Evolutionary conservation across 2,888 invertebrate species (phyloP).

Genomic region (Hecatera dysodea): DNA sequence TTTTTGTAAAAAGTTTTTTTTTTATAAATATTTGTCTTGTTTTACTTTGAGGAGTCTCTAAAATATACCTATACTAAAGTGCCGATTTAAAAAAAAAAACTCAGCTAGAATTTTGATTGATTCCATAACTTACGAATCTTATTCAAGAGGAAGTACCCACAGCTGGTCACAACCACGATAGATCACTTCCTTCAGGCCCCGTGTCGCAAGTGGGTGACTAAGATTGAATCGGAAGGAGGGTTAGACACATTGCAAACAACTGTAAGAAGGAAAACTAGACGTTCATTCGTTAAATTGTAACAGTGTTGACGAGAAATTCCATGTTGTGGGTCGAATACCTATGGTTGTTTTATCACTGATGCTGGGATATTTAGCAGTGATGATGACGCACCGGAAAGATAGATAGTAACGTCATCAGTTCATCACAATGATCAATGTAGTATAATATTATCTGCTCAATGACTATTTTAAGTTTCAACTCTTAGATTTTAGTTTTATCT

Average conservation of each 20-base stretch:
- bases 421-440: too few relatives aligned
- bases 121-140: neutral
- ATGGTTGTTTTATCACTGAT: too few relatives aligned
- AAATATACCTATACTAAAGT: too few relatives aligned
- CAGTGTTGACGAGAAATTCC: neutral
- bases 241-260: neutral
- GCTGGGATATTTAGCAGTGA: neutral
- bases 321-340: neutral
- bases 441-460: too few relatives aligned
- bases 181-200: slow-evolving; percentile 26
- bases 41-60: too few relatives aligned
- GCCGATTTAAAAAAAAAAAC: neutral
- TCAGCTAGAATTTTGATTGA: neutral
- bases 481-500: neutral
- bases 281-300: neutral
- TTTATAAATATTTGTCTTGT: too few relatives aligned
- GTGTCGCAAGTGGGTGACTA: slow-evolving; percentile 21
- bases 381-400: neutral
- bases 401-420: neutral
- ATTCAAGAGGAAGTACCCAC: neutral
- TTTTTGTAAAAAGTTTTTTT: too few relatives aligned
- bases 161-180: slow-evolving; percentile 20
- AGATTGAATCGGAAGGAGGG: slow-evolving; percentile 27
- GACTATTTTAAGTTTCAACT: too few relatives aligned
- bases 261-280: neutral